These are phyloP conservation scores for Sinodicranocentrus sp. DNA, from an alignment of 2,888 invertebrate species.

Conservation along the genomic window DNA sequence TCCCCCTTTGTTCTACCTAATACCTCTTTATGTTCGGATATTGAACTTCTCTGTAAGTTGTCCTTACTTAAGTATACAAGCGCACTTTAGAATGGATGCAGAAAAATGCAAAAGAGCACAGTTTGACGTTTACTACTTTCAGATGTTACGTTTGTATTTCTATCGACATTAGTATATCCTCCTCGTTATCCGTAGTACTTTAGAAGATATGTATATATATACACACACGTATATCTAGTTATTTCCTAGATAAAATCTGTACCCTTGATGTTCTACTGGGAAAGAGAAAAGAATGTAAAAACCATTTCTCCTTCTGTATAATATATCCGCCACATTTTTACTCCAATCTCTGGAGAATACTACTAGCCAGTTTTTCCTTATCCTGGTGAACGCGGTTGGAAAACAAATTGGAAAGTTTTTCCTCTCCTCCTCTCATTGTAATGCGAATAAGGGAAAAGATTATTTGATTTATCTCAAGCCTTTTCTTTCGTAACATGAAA, in stretches of 20 bases:
- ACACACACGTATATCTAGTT: slow-evolving; percentile 1
- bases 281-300: slow-evolving; percentile 40
- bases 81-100: slow-evolving; percentile 12
- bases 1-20: neutral
- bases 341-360: slow-evolving; percentile 45
- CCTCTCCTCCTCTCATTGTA: slow-evolving; percentile 41
- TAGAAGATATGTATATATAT: no score
- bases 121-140: slow-evolving; percentile 24
- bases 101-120: slow-evolving; percentile 42
- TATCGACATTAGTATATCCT: no score
- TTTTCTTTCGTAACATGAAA: slow-evolving; percentile 23
- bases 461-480: slow-evolving; percentile 65
- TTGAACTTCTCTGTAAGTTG: neutral
- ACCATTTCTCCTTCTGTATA: slow-evolving; percentile 2
- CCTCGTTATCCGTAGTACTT: no score
- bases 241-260: slow-evolving; percentile 47
- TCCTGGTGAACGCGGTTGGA: slow-evolving; percentile 57
- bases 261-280: slow-evolving; percentile 19
- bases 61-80: neutral
- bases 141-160: neutral
- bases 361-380: slow-evolving; percentile 1
- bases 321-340: slow-evolving; percentile 25
- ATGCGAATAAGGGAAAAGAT: slow-evolving; percentile 62
- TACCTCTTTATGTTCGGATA: neutral
- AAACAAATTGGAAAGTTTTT: slow-evolving; percentile 59